phyloP scores from a whole-genome alignment of 2,797 vertebrate species.

The Brachyrhaphis roseni region DNA sequence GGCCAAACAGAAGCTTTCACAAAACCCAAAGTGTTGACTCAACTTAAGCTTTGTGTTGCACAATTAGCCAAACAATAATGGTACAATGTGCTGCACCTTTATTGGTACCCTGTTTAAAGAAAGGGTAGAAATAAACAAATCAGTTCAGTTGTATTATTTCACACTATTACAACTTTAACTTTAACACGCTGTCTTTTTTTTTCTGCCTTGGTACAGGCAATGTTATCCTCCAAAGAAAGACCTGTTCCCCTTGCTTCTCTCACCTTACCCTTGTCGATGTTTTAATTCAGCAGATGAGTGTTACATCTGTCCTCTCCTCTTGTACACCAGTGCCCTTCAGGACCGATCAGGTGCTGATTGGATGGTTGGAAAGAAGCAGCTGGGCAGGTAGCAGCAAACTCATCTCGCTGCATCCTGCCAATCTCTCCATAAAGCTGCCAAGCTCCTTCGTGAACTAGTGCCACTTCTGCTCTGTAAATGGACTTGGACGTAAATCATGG shows the following conservation, averaged over 20 bases:
- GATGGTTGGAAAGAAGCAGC: conserved; percentile 31
- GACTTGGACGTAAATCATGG: conserved; percentile 49
- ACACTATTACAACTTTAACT: background rate
- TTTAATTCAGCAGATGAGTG: background rate
- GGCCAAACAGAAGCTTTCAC: background rate
- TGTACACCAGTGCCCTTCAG: conserved; percentile 23
- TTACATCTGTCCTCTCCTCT: conserved; percentile 9
- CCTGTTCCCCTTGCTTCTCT: background rate
- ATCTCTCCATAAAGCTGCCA: conserved; percentile 39
- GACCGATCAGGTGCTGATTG: conserved; percentile 31
- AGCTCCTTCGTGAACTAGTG: conserved; percentile 27
- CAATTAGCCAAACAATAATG: background rate
- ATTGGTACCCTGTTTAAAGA: background rate
- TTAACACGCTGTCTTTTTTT: background rate
- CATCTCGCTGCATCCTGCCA: background rate
- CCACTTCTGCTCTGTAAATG: conserved; percentile 43
- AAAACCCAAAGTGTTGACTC: background rate
- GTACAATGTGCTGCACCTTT: background rate
- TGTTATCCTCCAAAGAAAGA: background rate
- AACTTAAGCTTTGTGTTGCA: background rate
- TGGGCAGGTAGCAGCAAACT: conserved; percentile 24
- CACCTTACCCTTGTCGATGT: background rate
- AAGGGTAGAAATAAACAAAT: background rate
- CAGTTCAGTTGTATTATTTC: background rate
- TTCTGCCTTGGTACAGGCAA: background rate